Evolutionary conservation across 1,140 invertebrate genomes (phyloP).

Genomic region (Leptinotarsa undecemlineata): DNA sequence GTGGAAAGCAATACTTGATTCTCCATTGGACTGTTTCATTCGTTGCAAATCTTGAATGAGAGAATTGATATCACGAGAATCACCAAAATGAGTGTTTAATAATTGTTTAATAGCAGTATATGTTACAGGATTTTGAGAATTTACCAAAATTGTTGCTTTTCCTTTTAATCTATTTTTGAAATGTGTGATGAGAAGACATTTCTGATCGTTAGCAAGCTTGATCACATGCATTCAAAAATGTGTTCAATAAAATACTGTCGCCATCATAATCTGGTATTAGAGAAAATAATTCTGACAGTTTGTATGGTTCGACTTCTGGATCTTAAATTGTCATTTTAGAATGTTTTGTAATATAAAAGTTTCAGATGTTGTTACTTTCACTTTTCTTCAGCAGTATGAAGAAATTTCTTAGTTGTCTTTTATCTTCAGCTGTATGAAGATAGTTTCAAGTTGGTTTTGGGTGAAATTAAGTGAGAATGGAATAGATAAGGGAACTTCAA

Average conservation of each 20-base stretch:
- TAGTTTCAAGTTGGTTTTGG: too few species aligned
- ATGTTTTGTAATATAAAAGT: too few species aligned
- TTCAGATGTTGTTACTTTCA: too few species aligned
- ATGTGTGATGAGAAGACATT: constrained; percentile 25
- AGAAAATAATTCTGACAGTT: constrained; percentile 29
- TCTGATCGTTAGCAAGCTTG: constrained; percentile 14
- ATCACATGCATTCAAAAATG: constrained; percentile 27
- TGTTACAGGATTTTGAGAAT: constrained; percentile 17
- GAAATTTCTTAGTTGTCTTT: too few species aligned
- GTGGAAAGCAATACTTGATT: constrained; percentile 18
- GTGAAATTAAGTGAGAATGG: too few species aligned
- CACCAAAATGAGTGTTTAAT: constrained; percentile 25
- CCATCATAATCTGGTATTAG: constrained; percentile 30
- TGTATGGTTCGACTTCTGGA: constrained; percentile 25
- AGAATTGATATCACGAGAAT: constrained; percentile 21
- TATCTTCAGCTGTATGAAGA: too few species aligned
- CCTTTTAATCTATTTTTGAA: constrained; percentile 30
- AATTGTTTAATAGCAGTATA: constrained; percentile 26
- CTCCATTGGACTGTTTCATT: constrained; percentile 14
- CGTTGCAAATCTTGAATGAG: constrained; percentile 29
- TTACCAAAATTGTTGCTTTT: constrained; percentile 22
- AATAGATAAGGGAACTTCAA: too few species aligned
- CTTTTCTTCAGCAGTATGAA: not conserved
- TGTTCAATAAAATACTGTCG: constrained; percentile 22
- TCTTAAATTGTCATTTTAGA: not conserved